Conservation (phyloP, 2,797 vertebrate species). For the Cryptoprocta ferox region DNA sequence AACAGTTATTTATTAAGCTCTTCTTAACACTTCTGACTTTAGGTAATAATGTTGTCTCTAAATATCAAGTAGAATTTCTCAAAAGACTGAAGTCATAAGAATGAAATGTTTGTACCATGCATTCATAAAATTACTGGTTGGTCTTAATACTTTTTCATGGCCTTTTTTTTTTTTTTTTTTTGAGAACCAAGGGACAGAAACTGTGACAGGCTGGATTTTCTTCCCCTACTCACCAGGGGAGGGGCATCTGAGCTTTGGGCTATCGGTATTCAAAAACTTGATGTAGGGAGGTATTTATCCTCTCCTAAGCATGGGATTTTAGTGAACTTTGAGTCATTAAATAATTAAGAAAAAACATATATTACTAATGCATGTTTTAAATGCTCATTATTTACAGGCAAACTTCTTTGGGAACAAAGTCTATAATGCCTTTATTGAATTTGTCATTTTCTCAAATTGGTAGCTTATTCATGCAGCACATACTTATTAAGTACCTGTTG, state of each 20-base stretch:
- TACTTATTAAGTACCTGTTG: neutral
- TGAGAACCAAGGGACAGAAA: neutral
- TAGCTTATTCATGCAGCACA: neutral
- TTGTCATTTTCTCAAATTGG: neutral
- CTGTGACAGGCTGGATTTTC: neutral
- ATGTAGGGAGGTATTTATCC: neutral
- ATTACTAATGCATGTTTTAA: neutral
- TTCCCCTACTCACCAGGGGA: neutral
- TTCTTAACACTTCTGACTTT: neutral
- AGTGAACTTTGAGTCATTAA: constrained; percentile 9
- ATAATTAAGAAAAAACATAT: neutral
- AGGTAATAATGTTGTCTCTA: neutral
- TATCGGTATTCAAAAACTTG: neutral
- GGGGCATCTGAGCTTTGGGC: neutral
- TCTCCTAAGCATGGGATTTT: neutral
- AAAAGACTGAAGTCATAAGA: neutral
- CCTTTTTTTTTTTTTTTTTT: neutral
- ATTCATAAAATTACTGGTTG: neutral
- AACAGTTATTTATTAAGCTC: constrained; percentile 6
- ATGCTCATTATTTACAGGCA: constrained; percentile 20
- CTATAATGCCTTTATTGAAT: neutral
- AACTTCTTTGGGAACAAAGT: neutral
- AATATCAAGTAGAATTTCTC: constrained; percentile 30
- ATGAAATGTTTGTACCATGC: neutral
- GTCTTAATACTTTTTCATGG: neutral